Percentiles rank a stretch among this genome's conserved stretches.
Evolutionary conservation across 30 jellyfish, hydroid and myxozoan genomes (phyloP).

Genomic region (Aurelia sp.): DNA sequence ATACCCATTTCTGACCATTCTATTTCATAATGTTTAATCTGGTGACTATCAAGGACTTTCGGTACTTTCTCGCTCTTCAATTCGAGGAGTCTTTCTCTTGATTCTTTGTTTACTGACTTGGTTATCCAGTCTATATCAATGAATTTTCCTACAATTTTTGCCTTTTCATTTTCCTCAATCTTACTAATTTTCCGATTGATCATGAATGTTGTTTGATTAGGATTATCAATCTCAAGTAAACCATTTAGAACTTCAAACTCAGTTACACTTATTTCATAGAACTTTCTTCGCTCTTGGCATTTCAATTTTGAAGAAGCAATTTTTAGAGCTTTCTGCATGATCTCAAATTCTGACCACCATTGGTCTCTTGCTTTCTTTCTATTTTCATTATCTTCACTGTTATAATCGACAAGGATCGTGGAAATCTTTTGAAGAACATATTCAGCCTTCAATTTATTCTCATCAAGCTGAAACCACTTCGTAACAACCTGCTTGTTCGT

Average conservation of each 20-base stretch:
- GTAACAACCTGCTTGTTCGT: not conserved
- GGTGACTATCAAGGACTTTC: not conserved
- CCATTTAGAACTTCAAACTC: conserved; percentile 43
- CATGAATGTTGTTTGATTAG: conserved; percentile 22
- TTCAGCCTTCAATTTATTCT: conserved; percentile 4
- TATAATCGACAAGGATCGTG: conserved; percentile 8
- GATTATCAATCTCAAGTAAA: conserved; percentile 4
- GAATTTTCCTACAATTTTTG: conserved; percentile 27
- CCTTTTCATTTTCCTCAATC: conserved; percentile 9
- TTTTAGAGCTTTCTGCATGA: conserved; percentile 36
- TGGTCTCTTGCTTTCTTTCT: conserved; percentile 36
- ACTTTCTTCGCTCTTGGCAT: conserved; percentile 16
- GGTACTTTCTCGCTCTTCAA: conserved; percentile 32
- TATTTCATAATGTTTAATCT: not conserved
- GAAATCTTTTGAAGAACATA: conserved; percentile 45
- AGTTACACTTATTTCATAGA: conserved; percentile 45
- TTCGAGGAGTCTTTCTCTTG: conserved; percentile 22
- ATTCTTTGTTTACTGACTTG: conserved; percentile 10
- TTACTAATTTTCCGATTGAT: not conserved
- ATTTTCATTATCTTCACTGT: conserved; percentile 19
- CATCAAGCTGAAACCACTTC: conserved; percentile 44
- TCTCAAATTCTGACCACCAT: conserved; percentile 54
- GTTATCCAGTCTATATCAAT: conserved; percentile 50
- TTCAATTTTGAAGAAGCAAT: conserved; percentile 2
- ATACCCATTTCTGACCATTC: conserved; percentile 36